Evolutionary conservation across 1,140 invertebrate genomes (phyloP), one percentile per base, ranked within the genome.

Genomic region (Heliconius hewitsoni): DNA sequence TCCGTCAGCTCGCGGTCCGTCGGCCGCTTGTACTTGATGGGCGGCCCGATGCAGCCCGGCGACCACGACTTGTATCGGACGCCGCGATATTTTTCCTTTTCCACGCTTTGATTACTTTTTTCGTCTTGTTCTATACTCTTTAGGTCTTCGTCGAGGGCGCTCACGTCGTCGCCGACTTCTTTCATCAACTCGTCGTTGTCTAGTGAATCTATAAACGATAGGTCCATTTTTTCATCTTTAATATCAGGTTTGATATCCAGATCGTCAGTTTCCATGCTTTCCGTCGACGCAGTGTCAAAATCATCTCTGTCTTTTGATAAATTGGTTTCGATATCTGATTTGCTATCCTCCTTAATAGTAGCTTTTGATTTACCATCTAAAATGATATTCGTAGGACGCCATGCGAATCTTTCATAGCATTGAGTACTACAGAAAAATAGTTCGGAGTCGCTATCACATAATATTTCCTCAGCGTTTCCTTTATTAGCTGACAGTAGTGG

Each of bases 1-100:
- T 98, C 97, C 71, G 97, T 98, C 66, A 98, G 96, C 92, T 98
- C 98, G 85, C 97, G 96, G 81, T 98, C 97, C 0, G 96, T 97
- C 0, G 96, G 96, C 83, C 96, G 96, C 89, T 98, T 98, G 86
- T 97, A 97, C 88, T 97, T 97, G 4, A 95, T 95, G 1, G 95
- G 90, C 19, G 97, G 96, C 75, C 96, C 96, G 60, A 97, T 95
- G 52, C 95, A 95, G 19, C 96, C 96, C 5, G 96, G 93, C 1
- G 95, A 95, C 96, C 97, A 98, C 39, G 94, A 94, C 88, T 97
- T 97, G 87, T 98, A 98, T 72, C 96, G 95, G 0, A 96, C 89
- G 13, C 97, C 97, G 86, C 96, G 96, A 95, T 96, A 97, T 81
- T 96, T 95, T 91, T 97, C 97, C 71, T 96, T 95, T 52, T 96